These are phyloP conservation scores for Drosophila orosa DNA, from an alignment of 1,140 invertebrate species.

Conservation along the genomic window DNA sequence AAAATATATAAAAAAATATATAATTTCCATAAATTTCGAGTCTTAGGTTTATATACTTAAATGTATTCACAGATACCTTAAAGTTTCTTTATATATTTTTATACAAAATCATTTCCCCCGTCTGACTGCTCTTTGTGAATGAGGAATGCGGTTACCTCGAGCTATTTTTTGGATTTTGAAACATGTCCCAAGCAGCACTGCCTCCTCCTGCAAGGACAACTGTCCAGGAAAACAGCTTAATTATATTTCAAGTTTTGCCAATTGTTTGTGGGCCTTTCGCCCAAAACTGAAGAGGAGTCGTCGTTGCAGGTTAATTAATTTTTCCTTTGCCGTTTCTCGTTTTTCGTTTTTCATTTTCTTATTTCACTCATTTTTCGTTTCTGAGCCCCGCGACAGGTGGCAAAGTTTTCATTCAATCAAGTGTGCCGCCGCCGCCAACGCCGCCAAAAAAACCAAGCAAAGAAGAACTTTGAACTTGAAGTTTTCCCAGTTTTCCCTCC, in stretches of 20 bases:
- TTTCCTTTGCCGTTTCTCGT: constrained; percentile 42
- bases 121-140: neutral
- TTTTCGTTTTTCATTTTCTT: constrained; percentile 6
- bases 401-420: constrained; percentile 80
- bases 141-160: neutral
- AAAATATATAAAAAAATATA: too few relatives aligned
- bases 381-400: constrained; percentile 38
- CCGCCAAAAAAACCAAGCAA: constrained; percentile 23
- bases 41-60: too few relatives aligned
- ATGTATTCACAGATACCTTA: too few relatives aligned
- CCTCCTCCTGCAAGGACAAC: constrained; percentile 11
- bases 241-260: constrained; percentile 72
- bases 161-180: neutral
- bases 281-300: constrained; percentile 11
- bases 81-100: too few relatives aligned
- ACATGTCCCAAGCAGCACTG: neutral
- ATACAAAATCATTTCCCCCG: too few relatives aligned
- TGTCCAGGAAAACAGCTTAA: constrained; percentile 56
- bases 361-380: too few relatives aligned
- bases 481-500: constrained; percentile 11
- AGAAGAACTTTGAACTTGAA: constrained; percentile 75
- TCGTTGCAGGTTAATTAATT: constrained; percentile 74
- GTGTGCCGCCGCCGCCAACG: constrained; percentile 26
- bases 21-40: too few relatives aligned
- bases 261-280: constrained; percentile 66